These are phyloP conservation scores for Dipodomys stephensi DNA, from an alignment of 2,113 vertebrate species.

Conservation along the genomic window DNA sequence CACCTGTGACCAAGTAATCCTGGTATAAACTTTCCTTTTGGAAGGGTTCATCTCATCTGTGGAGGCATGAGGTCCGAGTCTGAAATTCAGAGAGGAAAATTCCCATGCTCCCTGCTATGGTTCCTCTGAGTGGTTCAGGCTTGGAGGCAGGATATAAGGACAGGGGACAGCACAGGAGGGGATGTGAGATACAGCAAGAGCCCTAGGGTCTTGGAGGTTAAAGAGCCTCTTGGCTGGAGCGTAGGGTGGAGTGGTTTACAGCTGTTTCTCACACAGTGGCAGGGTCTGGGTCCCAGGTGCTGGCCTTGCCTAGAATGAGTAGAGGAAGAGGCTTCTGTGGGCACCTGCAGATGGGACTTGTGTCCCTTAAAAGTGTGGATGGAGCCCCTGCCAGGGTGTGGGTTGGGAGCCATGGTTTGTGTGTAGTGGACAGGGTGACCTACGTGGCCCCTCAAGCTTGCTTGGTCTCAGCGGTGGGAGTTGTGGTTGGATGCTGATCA, in stretches of 20 bases:
- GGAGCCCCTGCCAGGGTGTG: rapidly evolving
- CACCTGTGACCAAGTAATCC: rapidly evolving
- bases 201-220: not conserved
- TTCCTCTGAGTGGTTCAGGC: rapidly evolving
- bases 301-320: not conserved
- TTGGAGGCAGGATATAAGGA: not conserved
- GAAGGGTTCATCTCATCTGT: rapidly evolving
- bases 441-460: too few relatives aligned
- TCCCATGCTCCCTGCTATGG: not conserved
- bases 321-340: not conserved
- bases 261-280: not conserved
- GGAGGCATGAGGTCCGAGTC: rapidly evolving
- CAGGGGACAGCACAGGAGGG: not conserved
- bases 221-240: not conserved
- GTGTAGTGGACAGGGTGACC: not conserved
- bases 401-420: too few relatives aligned
- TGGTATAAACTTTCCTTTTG: not conserved
- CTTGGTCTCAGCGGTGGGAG: rapidly evolving
- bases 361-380: rapidly evolving
- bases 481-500: not conserved
- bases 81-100: not conserved
- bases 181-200: not conserved
- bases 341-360: not conserved
- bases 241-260: too few relatives aligned
- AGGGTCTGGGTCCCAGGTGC: too few relatives aligned